Percentiles rank a stretch among this genome's conserved stretches.
Conservation (phyloP, 1,140 invertebrate species). For the Teleopsis dalmanni region DNA sequence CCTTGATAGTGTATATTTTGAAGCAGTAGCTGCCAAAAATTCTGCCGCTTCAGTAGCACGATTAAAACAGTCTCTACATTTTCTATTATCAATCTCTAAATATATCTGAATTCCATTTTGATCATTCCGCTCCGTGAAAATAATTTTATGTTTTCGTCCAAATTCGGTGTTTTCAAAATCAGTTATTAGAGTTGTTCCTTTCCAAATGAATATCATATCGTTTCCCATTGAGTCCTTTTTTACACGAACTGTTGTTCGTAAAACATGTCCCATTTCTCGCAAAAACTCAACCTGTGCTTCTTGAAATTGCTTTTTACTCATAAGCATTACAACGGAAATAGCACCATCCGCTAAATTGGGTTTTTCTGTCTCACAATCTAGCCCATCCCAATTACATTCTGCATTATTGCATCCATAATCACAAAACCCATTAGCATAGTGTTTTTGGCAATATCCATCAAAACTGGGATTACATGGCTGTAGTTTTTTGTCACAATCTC, state of each 20-base stretch:
- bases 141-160: conserved; percentile 54
- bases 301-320: conserved; percentile 73
- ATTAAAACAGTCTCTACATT: conserved; percentile 81
- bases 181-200: conserved; percentile 51
- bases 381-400: conserved; percentile 94
- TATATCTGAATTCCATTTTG: conserved; percentile 74
- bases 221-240: conserved; percentile 72
- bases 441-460: conserved; percentile 83
- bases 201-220: conserved; percentile 87
- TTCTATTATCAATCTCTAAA: conserved; percentile 85
- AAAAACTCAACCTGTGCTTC: conserved; percentile 71
- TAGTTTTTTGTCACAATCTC: conserved; percentile 78
- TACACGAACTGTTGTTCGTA: conserved; percentile 75
- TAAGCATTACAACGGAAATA: conserved; percentile 74
- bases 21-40: conserved; percentile 75
- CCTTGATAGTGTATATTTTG: conserved; percentile 63
- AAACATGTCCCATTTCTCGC: conserved; percentile 70
- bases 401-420: conserved; percentile 91
- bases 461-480: conserved; percentile 81
- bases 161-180: conserved; percentile 55
- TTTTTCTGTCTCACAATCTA: conserved; percentile 81
- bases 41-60: conserved; percentile 75
- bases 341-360: conserved; percentile 73
- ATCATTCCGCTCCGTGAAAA: conserved; percentile 49
- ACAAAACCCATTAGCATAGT: conserved; percentile 87